Evolutionary conservation across 1,140 invertebrate species (phyloP).

Genomic region (Cyclina sinensis): DNA sequence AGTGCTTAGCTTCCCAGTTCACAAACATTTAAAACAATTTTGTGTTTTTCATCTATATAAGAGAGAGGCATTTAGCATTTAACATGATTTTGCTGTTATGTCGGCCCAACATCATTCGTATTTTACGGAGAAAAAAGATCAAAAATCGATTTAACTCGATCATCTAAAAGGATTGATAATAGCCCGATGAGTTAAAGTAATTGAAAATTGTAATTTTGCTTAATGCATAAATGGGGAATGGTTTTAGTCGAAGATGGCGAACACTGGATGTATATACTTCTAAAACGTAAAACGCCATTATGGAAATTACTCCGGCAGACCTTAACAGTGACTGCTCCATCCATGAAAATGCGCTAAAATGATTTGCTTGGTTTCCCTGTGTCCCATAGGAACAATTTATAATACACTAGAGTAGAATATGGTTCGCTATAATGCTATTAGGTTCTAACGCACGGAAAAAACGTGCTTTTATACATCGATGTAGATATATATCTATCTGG

Average conservation of each 20-base stretch:
- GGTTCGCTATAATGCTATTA: not conserved
- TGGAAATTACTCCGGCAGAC: slow-evolving; percentile 55
- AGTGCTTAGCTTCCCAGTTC: not conserved
- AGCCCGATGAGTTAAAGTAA: slow-evolving; percentile 70
- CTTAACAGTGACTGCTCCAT: not conserved
- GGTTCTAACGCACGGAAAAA: not conserved
- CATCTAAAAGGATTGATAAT: slow-evolving; percentile 70
- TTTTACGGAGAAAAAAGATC: slow-evolving; percentile 72
- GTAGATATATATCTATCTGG: too few relatives aligned
- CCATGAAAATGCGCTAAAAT: slow-evolving; percentile 51
- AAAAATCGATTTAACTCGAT: slow-evolving; percentile 72
- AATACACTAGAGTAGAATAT: slow-evolving; percentile 1
- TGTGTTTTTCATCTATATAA: slow-evolving; percentile 64
- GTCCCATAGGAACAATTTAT: not conserved
- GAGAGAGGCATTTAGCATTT: slow-evolving; percentile 65
- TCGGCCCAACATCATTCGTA: slow-evolving; percentile 62
- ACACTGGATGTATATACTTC: slow-evolving; percentile 3
- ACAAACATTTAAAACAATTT: slow-evolving; percentile 70
- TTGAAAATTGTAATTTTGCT: slow-evolving; percentile 72
- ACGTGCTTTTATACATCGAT: not conserved
- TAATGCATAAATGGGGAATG: slow-evolving; percentile 68
- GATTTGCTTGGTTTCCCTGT: not conserved
- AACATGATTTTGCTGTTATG: slow-evolving; percentile 72
- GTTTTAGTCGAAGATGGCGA: slow-evolving; percentile 30
- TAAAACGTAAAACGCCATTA: slow-evolving; percentile 51